A percentile compares a stretch with the other conserved stretches of the same genome.
These are phyloP conservation scores for Lepidocyrtinus sp. DNA, from an alignment of 2,888 invertebrate genomes.

Conservation along the genomic window DNA sequence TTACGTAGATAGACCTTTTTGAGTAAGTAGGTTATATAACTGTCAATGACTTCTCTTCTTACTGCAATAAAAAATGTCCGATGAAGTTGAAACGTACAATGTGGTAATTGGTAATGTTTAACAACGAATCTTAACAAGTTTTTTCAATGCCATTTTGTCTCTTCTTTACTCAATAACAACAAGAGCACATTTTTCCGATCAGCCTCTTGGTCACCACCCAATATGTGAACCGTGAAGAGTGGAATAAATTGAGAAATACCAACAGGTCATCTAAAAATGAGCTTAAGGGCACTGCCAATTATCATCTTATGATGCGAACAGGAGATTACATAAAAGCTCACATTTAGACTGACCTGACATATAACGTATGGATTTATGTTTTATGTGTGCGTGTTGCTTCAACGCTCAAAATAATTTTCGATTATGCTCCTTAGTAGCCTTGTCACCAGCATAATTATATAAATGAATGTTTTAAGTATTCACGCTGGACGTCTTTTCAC, in stretches of 20 bases:
- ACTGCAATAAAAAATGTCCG: background rate
- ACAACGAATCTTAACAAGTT: background rate
- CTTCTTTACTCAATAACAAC: background rate
- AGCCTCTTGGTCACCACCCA: background rate
- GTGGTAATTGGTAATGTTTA: background rate
- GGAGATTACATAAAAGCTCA: no score
- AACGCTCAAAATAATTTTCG: no score
- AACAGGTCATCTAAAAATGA: conserved; percentile 40
- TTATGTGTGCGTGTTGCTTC: no score
- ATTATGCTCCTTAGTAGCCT: no score
- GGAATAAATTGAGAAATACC: conserved; percentile 28
- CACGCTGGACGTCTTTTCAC: no score
- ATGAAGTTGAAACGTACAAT: background rate
- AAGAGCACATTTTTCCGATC: background rate
- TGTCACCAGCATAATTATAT: no score
- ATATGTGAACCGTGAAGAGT: background rate
- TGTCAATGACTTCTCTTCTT: conserved; percentile 17
- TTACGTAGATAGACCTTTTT: background rate
- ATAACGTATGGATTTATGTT: no score
- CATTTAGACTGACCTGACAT: no score
- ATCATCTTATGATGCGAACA: conserved; percentile 20
- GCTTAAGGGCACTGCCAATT: conserved; percentile 37
- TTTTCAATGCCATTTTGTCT: conserved; percentile 39
- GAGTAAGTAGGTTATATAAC: conserved; percentile 41
- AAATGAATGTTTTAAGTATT: no score